phyloP scores from a whole-genome alignment of 2,888 invertebrate species.

The Brassicogethes aeneus region DNA sequence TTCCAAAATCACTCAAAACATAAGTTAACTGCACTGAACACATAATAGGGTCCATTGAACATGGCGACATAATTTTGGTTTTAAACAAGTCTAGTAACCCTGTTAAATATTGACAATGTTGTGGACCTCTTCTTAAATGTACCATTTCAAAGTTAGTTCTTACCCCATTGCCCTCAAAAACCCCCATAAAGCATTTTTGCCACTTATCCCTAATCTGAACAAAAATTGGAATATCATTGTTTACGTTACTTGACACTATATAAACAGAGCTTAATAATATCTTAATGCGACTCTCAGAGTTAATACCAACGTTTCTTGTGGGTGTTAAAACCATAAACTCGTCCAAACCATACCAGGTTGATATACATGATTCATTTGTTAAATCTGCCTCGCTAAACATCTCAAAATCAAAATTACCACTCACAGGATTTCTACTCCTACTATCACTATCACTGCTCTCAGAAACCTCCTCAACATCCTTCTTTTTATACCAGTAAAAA shows the following conservation, averaged over 20 bases:
- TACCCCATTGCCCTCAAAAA: constrained; percentile 64
- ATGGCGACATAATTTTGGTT: constrained; percentile 68
- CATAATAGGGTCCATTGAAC: constrained; percentile 52
- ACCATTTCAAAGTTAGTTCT: constrained; percentile 85
- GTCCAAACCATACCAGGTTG: constrained; percentile 70
- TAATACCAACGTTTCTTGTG: constrained; percentile 46
- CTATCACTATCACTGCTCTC: constrained; percentile 24
- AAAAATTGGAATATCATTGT: constrained; percentile 76
- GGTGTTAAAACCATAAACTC: constrained; percentile 74
- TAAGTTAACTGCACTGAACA: constrained; percentile 73
- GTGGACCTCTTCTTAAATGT: constrained; percentile 70
- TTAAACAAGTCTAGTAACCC: constrained; percentile 82
- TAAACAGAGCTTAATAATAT: constrained; percentile 70
- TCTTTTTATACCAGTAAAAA: constrained; percentile 35
- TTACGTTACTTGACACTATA: constrained; percentile 74
- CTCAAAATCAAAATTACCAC: constrained; percentile 53
- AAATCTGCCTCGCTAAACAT: constrained; percentile 40
- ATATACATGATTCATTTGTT: constrained; percentile 50
- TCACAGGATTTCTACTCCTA: constrained; percentile 40
- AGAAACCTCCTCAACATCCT: constrained; percentile 32
- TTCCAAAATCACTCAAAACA: constrained; percentile 40
- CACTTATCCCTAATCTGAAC: constrained; percentile 75
- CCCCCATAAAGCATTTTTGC: constrained; percentile 74
- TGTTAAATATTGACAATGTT: constrained; percentile 73
- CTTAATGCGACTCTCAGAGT: constrained; percentile 65